Evolutionary conservation across 2,113 vertebrate species (phyloP), one percentile per base, ranked within the genome.

Genomic region (Macquaria ambigua): DNA sequence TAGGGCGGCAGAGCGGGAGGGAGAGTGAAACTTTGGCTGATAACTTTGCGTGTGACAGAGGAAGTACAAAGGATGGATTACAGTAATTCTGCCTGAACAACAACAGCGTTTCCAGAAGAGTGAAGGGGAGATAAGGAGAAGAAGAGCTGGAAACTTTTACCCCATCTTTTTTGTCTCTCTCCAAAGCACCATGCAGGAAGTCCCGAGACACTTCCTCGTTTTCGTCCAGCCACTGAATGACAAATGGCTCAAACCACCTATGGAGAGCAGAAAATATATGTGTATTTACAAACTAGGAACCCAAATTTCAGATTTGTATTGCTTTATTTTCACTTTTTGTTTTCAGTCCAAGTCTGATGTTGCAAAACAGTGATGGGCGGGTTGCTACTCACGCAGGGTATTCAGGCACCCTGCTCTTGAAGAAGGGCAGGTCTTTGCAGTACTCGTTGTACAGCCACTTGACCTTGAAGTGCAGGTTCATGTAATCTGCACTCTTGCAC

Each of bases 391-490:
- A 99, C 98, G 97, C 96, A 0, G 98, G 98, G 90, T 99, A 99
- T 88, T 99, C 98, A 0, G 98, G 98, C 69, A 99, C 98, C 0
- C 97, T 93, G 94, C 95, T 98, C 95, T 98, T 98, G 95, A 99
- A 99, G 92, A 98, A 96, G 6, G 98, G 97, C 87, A 99, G 96
- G 86, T 99, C 98, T 0, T 97, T 97, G 95, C 99, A 98, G 3
- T 99, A 99, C 91, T 99, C 98, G 0, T 99, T 99, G 94, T 99
- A 99, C 0, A 99, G 94, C 98, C 98, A 99, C 94, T 99, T 99
- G 73, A 99, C 98, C 94, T 99, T 99, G 94, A 99, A 99, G 94
- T 99, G 98, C 85, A 99, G 96, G 95, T 99, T 99, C 98, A 99
- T 99, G 94, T 99, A 99, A 94, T 99, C 98, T 0, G 98, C 98